Percentiles rank a stretch among this genome's conserved stretches.
These are phyloP conservation scores for Limnothrissa miodon DNA, from an alignment of 2,113 vertebrate genomes.

Conservation along the genomic window DNA sequence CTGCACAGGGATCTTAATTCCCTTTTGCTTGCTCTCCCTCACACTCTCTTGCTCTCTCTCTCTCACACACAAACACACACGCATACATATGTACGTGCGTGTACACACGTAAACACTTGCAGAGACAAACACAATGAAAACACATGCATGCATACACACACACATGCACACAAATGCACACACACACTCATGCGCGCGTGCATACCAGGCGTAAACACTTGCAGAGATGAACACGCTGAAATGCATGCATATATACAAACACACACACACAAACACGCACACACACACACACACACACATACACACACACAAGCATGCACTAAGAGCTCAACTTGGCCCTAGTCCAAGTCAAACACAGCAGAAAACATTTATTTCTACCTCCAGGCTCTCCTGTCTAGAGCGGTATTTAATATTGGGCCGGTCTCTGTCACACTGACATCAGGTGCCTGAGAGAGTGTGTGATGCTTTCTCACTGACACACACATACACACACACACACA, in stretches of 20 bases:
- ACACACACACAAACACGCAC: too few relatives aligned
- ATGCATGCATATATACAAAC: too few relatives aligned
- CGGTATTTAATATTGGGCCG: slow-evolving; percentile 12
- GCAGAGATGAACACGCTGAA: too few relatives aligned
- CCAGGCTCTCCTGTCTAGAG: slow-evolving; percentile 15
- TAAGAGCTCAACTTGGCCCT: slow-evolving; percentile 4
- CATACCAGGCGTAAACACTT: too few relatives aligned
- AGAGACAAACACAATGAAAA: too few relatives aligned
- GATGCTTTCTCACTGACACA: background rate
- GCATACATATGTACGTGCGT: background rate
- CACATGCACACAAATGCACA: too few relatives aligned
- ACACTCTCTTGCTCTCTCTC: background rate
- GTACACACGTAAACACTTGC: too few relatives aligned
- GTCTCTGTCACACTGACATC: background rate
- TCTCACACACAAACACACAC: background rate
- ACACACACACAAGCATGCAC: background rate
- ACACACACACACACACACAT: background rate
- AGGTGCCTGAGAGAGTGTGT: background rate
- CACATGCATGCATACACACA: background rate
- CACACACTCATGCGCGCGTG: too few relatives aligned
- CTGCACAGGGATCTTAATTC: slow-evolving; percentile 26
- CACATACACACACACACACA: background rate
- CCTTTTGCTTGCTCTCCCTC: slow-evolving; percentile 18
- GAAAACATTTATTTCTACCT: slow-evolving; percentile 16
- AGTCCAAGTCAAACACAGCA: slow-evolving; percentile 33